Evolutionary conservation across 2,797 vertebrate genomes (phyloP).

Genomic region (Yasuhikotakia modesta): DNA sequence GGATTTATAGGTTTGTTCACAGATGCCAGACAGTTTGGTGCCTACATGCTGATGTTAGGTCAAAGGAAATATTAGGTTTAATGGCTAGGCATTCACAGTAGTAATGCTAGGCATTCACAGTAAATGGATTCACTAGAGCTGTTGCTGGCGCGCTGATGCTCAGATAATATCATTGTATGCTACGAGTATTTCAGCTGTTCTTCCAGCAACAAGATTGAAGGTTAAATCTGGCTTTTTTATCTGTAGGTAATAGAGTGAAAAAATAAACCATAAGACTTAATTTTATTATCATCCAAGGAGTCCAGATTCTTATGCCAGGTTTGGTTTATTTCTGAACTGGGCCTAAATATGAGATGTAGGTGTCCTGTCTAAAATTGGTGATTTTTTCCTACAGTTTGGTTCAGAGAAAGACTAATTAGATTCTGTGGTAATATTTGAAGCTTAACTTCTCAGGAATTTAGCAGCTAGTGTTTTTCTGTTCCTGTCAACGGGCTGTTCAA

Average conservation of each 20-base stretch:
- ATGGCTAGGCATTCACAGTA: conserved; percentile 21
- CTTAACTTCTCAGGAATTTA: conserved; percentile 10
- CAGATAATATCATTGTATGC: background rate
- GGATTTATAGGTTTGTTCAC: conserved; percentile 28
- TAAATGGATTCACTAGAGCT: background rate
- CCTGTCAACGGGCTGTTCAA: no score
- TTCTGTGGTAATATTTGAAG: conserved; percentile 9
- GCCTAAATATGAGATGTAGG: background rate
- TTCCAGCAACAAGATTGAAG: background rate
- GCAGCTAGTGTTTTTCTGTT: conserved; percentile 15
- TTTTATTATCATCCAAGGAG: background rate
- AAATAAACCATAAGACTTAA: background rate
- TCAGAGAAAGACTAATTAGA: conserved; percentile 19
- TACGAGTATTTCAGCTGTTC: background rate
- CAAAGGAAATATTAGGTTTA: conserved; percentile 43
- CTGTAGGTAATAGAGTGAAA: conserved; percentile 13
- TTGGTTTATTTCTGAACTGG: background rate
- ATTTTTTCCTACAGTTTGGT: conserved; percentile 16
- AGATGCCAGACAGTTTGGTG: conserved; percentile 35
- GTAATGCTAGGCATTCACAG: background rate
- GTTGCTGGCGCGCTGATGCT: background rate
- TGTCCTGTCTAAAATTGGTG: background rate
- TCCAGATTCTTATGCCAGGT: background rate
- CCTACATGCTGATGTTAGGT: conserved; percentile 15
- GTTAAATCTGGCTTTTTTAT: background rate